These are phyloP conservation scores for Lepidurus packardi DNA, from an alignment of 1,140 invertebrate species.

Conservation along the genomic window DNA sequence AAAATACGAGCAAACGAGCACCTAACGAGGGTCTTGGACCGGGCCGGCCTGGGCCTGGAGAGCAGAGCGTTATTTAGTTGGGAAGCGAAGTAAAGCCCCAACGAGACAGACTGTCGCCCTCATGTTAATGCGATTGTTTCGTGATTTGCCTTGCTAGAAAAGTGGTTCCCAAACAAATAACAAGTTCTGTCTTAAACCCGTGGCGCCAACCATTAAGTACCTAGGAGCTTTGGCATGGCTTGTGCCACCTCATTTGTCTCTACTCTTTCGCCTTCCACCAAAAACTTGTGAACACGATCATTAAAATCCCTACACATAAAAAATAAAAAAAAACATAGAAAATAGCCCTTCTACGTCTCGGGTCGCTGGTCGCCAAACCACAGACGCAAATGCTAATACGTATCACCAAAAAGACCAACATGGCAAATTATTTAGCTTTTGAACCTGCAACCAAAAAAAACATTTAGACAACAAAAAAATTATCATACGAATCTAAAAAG, in stretches of 20 bases:
- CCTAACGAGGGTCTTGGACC: conserved; percentile 15
- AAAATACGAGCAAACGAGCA: neutral
- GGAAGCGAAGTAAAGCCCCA: conserved; percentile 4
- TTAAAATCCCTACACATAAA: conserved; percentile 1
- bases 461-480: neutral
- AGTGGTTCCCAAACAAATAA: conserved; percentile 22
- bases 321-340: neutral
- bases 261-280: neutral
- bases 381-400: neutral
- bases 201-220: conserved; percentile 18
- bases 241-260: conserved; percentile 21
- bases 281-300: conserved; percentile 15
- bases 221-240: conserved; percentile 17
- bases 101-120: neutral
- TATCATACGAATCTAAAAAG: neutral
- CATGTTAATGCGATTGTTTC: conserved; percentile 15
- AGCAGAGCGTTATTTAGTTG: neutral
- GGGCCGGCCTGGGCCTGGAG: neutral
- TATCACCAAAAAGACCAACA: neutral
- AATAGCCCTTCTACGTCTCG: neutral
- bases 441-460: neutral
- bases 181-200: conserved; percentile 14
- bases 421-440: neutral
- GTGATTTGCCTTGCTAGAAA: conserved; percentile 1
- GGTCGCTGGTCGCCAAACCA: conserved; percentile 11